Base-by-base conservation (phyloP, 2,113 vertebrate species). In the Odontesthes bonariensis region DNA sequence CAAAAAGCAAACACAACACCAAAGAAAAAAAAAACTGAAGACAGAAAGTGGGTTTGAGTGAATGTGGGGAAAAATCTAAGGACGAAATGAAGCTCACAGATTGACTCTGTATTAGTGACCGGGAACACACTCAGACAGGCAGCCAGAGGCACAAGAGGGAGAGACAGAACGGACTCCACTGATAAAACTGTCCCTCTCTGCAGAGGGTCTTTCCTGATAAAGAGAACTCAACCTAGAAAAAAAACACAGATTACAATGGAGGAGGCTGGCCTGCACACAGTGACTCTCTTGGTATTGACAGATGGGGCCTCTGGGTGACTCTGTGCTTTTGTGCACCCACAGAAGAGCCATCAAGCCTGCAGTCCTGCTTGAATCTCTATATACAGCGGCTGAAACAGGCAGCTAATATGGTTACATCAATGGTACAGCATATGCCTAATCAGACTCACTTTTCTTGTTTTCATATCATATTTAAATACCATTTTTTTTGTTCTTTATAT, bases 301-400 rank as follows among this genome's bases (percentile, higher is more conserved):
- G 38, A 75, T 17, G 65, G 75, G 79, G 79, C 89, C 82, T 84
- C 71, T 46, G 85, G 54, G 75, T 83, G 79, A 89, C 79, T 88
- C 89, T 35, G 75, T 55, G 78, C 62, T 87, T 85, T 84, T 82
- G 53, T 84, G 62, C 42, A 4, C 73, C 47, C 49, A 67, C 52
- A 65, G 42, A 51, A 32, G 52, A 69, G 62, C 22, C 16, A 49
- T 5, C 20, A 20, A 20, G 44, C 42, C 70, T 3, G 44, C 71
- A 63, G 79, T 54, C 40, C 64, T 57, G 66, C 46, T 33, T 65
- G 63, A 81, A 61, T 53, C 64, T 17, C 42, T 38, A 8, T 14
- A n/a, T 19, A 22, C 9, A 17, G 54, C 54, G 31, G 53, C 10
- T 59, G 19, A 46, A 53, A 51, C 12, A 42, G 9, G 46, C 46